Evolutionary conservation across 2,888 invertebrate species (phyloP).

Genomic region (Lumbricus terrestris): DNA sequence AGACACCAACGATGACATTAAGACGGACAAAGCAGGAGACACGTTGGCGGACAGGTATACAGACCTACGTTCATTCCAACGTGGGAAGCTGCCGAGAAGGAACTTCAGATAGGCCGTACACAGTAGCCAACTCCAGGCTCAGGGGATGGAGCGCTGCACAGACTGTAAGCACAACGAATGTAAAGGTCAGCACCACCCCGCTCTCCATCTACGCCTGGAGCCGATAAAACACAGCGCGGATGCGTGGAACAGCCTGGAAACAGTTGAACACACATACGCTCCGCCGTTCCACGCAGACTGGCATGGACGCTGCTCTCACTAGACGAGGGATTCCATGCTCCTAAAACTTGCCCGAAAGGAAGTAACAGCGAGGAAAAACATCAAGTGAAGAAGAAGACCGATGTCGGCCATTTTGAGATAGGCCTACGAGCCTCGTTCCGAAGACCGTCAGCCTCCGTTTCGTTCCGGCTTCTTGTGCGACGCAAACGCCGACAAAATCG

Average conservation of each 20-base stretch:
- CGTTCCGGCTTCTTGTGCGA: neutral
- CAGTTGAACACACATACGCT: neutral
- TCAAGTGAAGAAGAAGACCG: neutral
- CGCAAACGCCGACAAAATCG: neutral
- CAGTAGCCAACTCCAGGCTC: neutral
- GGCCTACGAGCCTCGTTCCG: neutral
- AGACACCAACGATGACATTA: neutral
- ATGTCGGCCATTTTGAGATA: neutral
- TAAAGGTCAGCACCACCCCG: neutral
- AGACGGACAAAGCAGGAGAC: neutral
- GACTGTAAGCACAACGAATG: neutral
- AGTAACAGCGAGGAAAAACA: neutral
- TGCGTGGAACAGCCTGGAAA: neutral
- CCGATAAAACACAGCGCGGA: neutral
- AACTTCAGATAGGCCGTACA: neutral
- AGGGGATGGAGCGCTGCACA: neutral
- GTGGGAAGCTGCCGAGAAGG: neutral
- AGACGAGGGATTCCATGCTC: conserved; percentile 3
- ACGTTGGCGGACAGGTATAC: neutral
- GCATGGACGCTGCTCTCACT: neutral
- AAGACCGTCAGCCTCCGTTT: neutral
- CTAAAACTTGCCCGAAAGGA: neutral
- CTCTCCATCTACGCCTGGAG: neutral
- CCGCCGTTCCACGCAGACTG: neutral
- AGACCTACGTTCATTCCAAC: neutral